Evolutionary conservation across 1,140 invertebrate species (phyloP), one percentile per base, ranked within the genome.

Genomic region (Atta cephalotes): DNA sequence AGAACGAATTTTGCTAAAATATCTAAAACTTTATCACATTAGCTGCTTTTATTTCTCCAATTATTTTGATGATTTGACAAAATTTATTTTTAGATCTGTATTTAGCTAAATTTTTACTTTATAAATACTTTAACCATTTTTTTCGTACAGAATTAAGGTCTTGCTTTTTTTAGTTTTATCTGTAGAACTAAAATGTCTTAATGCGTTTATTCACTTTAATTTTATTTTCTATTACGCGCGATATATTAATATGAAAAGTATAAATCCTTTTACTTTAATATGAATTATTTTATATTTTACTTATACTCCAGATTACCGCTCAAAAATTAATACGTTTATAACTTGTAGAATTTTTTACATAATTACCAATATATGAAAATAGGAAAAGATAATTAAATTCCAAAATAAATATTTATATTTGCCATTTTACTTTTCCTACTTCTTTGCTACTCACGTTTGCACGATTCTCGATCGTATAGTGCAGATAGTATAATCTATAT

Each of bases 381-480:
- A 49, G 9, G 10, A 35, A 76, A 12, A 6, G 14, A 63, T 31
- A 12, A 53, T 51, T 72, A 35, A 63, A 63, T 74, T 18, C 9
- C 4, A 28, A 78, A 45, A 7, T 77, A 58, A 58, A 74, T 21
- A 1, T 72, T 72, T 72, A 74, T 63, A 63, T 65, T 74, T 0
- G 49, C 9, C 4, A 18, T 31, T 45, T 2, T 18, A 60, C 3
- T 0, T 39, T 77, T 63, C 16, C 0, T 77, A 2, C 10, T 45
- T 77, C 9, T 78, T 65, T 56, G 14, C 16, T 63, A 9, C 9
- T 63, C 28, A 74, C 18, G 31, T 21, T 53, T 16, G 9, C 51
- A 21, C n/a, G 53, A 39, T 74, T 58, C 53, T 45, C 31, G 60
- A 49, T 14, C 18, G 3, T 62, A 31, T 68, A 12, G 28, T 4